These are phyloP conservation scores for Empidonax alnorum DNA, from an alignment of 2,113 vertebrate species.

Conservation along the genomic window DNA sequence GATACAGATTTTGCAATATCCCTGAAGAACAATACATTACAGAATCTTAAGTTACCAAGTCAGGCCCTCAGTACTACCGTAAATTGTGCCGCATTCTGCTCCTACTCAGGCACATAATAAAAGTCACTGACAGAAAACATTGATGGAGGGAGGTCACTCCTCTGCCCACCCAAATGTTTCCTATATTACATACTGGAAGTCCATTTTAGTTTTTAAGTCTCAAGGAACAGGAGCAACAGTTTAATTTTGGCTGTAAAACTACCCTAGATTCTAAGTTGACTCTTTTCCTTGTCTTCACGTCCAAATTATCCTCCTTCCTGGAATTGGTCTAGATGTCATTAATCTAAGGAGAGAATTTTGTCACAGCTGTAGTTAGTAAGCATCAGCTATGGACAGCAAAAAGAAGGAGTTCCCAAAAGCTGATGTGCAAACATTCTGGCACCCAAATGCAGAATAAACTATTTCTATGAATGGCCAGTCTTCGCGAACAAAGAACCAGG, in stretches of 20 bases:
- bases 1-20: background rate
- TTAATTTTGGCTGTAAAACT: background rate
- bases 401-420: constrained; percentile 3
- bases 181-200: background rate
- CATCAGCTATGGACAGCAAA: constrained; percentile 25
- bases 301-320: constrained; percentile 1
- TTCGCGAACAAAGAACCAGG: no score
- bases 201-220: background rate
- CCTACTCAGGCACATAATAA: background rate
- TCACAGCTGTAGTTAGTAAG: constrained; percentile 47
- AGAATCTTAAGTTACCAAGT: background rate
- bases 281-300: background rate
- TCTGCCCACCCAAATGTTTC: background rate
- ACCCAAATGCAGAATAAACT: constrained; percentile 24
- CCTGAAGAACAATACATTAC: background rate
- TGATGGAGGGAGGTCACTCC: background rate
- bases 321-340: constrained; percentile 16
- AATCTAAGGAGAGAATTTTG: constrained; percentile 34
- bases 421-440: constrained; percentile 43
- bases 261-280: background rate
- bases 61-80: background rate
- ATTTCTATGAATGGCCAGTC: background rate
- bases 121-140: background rate
- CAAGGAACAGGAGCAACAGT: background rate
- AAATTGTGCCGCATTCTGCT: background rate